Conservation (phyloP, 2,797 vertebrate species). For the Notolabrus celidotus region DNA sequence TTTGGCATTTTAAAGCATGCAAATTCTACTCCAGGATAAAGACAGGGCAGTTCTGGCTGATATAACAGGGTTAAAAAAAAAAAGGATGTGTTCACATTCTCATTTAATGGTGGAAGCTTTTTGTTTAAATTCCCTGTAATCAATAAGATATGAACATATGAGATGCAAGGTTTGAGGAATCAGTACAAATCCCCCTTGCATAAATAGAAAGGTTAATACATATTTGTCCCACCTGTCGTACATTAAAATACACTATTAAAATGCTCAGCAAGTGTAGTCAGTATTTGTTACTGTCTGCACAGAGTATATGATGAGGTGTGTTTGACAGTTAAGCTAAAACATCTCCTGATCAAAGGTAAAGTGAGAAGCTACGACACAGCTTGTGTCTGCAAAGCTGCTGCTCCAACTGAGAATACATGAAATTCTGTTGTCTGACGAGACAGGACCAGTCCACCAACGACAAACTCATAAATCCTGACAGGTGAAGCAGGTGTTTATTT, state of each 20-base stretch:
- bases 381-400: conserved; percentile 3
- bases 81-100: neutral
- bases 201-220: neutral
- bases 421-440: neutral
- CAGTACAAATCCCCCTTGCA: neutral
- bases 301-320: neutral
- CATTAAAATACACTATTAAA: neutral
- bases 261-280: conserved; percentile 5
- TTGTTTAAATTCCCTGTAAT: neutral
- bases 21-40: neutral
- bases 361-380: conserved; percentile 1
- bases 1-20: neutral
- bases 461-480: conserved; percentile 5
- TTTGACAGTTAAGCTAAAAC: conserved; percentile 25
- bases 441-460: neutral
- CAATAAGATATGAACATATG: neutral
- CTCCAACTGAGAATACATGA: neutral
- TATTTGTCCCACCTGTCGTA: conserved; percentile 4
- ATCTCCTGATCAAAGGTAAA: conserved; percentile 18
- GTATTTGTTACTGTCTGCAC: neutral
- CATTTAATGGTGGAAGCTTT: neutral
- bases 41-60: too few relatives aligned
- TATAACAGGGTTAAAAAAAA: neutral
- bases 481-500: neutral
- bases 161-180: neutral